Conservation (phyloP, 1,140 invertebrate genomes). For the Pseudomyrmex sp. region DNA sequence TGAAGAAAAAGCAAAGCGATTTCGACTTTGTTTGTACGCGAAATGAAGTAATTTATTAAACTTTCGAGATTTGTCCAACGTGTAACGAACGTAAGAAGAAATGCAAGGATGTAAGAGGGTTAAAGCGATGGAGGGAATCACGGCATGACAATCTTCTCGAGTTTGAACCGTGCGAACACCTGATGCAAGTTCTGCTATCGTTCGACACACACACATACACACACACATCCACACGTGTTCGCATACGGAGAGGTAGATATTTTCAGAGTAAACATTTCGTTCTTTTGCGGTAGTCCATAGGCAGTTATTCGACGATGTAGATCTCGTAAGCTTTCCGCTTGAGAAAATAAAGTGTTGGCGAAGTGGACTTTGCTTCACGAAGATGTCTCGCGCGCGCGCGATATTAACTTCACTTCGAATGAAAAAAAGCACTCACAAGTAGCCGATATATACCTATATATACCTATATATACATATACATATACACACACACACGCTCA, state of each 20-base stretch:
- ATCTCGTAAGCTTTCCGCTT: constrained; percentile 46
- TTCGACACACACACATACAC: constrained; percentile 15
- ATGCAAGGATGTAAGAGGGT: not conserved
- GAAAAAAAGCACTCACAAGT: constrained; percentile 6
- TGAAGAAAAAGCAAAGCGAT: not conserved
- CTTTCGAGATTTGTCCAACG: constrained; percentile 3
- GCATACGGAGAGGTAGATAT: constrained; percentile 48
- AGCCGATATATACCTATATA: not conserved
- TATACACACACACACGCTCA: not conserved
- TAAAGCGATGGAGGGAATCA: constrained; percentile 27
- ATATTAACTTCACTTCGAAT: constrained; percentile 36
- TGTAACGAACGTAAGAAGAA: not conserved
- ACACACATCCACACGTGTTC: not conserved
- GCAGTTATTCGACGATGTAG: constrained; percentile 53
- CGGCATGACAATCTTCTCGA: constrained; percentile 26
- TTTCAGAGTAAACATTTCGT: constrained; percentile 63
- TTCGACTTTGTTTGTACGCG: not conserved
- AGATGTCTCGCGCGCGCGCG: not conserved
- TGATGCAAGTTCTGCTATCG: constrained; percentile 49
- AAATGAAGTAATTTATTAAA: constrained; percentile 6
- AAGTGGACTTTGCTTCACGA: constrained; percentile 24
- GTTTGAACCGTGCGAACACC: constrained; percentile 30
- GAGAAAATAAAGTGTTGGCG: constrained; percentile 64
- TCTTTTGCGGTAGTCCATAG: constrained; percentile 46
- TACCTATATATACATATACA: not conserved